Base-by-base conservation (phyloP, 2,113 vertebrate species). In the Microcebus murinus region DNA sequence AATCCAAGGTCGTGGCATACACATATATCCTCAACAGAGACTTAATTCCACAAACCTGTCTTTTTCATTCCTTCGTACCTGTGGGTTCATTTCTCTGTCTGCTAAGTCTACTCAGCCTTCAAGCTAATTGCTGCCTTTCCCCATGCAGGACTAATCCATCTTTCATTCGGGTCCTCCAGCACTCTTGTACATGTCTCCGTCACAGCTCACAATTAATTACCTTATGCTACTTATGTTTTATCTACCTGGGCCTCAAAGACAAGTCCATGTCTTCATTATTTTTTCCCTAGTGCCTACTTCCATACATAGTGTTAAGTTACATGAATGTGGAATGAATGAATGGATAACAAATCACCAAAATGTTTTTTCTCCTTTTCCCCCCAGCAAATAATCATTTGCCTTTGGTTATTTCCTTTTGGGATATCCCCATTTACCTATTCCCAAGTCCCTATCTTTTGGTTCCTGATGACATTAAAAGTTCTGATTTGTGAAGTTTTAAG, bases 381-480 rank as follows among this genome's bases (percentile, higher is more conserved):
- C 15, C 23, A 86, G n/a, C 45, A 96, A 95, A 83, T 93, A 57
- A 65, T 96, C 18, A 88, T 87, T 86, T 87, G 31, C 45, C 45
- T 90, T 79, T 67, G 34, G 4, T 70, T 48, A 65, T 63, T 95
- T 87, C 45, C 45, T 63, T 90, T 80, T 82, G 34, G 20, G 13
- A 61, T 76, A 83, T 67, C 20, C 11, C 25, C 50, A 59, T 55
- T 39, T 70, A 20, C n/a, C 39, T 68, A 48, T 95, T 87, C 87
- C 77, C 10, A 77, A 21, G 42, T 70, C 17, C 20, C 45, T 92
- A 17, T 68, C 23, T 21, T 86, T 94, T 82, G 6, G 17, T 90
- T 76, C 45, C 3, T 86, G 42, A 71, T 94, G 6, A 29, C n/a
- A 73, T 84, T 82, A 57, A 68, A 61, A 61, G 27, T n/a, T 34